These are phyloP conservation scores for Calycopis cecrops DNA, from an alignment of 1,140 invertebrate species.

Conservation along the genomic window DNA sequence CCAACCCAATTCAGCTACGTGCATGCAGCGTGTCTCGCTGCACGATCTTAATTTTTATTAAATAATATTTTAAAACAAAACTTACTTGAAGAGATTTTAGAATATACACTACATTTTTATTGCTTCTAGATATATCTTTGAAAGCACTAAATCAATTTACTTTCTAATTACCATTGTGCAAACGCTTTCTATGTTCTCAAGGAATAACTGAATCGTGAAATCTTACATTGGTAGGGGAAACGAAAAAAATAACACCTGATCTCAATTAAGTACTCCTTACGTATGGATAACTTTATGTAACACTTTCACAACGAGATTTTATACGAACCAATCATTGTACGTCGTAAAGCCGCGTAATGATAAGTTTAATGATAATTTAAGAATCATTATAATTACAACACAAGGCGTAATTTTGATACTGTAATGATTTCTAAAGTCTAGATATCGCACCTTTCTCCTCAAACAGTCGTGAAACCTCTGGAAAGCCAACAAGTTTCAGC, in stretches of 20 bases:
- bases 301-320: constrained; percentile 1
- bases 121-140: too few species aligned
- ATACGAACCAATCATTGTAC: neutral
- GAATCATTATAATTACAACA: neutral
- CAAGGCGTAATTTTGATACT: neutral
- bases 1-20: too few species aligned
- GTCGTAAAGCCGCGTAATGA: neutral
- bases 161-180: constrained; percentile 5
- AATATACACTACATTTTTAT: too few species aligned
- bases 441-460: constrained; percentile 5
- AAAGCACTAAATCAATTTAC: constrained; percentile 2
- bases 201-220: constrained; percentile 1
- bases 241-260: neutral
- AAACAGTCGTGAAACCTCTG: neutral
- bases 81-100: too few species aligned
- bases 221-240: neutral
- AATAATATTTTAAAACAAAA: too few species aligned
- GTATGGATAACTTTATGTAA: neutral
- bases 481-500: neutral
- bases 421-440: neutral
- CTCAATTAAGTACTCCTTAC: constrained; percentile 1
- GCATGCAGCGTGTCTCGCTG: too few species aligned
- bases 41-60: too few species aligned
- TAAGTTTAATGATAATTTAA: neutral
- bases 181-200: constrained; percentile 4